Evolutionary conservation across 1,140 invertebrate species (phyloP), one percentile per base, ranked within the genome.

Genomic region (Helicorthomorpha holstii): DNA sequence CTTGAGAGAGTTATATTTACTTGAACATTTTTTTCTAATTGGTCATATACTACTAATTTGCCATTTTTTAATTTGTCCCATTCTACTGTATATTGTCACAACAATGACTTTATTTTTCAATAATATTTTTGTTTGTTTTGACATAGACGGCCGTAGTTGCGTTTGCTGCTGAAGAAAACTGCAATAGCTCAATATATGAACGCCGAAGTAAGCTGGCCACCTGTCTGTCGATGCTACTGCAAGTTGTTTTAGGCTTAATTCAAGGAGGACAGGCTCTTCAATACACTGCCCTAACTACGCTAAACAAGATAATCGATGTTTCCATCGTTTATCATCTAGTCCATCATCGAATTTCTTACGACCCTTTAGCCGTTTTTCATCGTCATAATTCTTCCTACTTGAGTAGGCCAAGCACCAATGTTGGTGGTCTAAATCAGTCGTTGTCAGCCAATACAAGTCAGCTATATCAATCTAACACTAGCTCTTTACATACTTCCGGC

Each of bases 231-330:
- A 64, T 70, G 25, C 61, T 79, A 26, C 63, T 75, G 10, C 65
- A 66, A 46, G 66, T 73, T 2, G 69, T 71, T 27, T 61, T 78
- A 7, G 69, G 67, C 55, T 67, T 73, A 44, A 67, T 77, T 41
- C 68, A 71, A 47, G 74, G 75, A 3, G 71, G 72, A 3, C 75
- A 76, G 59, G 69, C 71, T n/a, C 64, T 77, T 14, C 76, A 79
- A 59, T 76, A 73, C 59, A 76, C 74, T 0, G 74, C 74, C 3
- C 66, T 78, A 57, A 68, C 72, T 46, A 72, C 73, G 45, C 69
- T 79, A 48, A 79, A 79, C 61, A 71, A 75, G 60, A 69, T 78
- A 27, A 72, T 78, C 21, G 77, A 79, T 58, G 68, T 72, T 3
- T 70, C 66, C 48, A 64, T 69, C 26, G 60, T 66, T 4, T 58